Evolutionary conservation across 2,797 vertebrate species (phyloP).

Genomic region (Liparis tanakae): DNA sequence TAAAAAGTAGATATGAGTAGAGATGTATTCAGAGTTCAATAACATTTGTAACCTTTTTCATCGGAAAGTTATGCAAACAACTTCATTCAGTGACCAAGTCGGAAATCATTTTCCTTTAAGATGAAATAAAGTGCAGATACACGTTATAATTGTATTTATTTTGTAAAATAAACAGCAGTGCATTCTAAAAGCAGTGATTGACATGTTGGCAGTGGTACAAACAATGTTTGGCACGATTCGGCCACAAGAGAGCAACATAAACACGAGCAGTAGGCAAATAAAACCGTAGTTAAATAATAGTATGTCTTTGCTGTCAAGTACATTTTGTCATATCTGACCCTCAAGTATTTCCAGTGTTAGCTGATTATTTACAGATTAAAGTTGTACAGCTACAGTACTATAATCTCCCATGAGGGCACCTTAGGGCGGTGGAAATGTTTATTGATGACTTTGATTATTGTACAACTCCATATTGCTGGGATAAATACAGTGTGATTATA

Average conservation of each 20-base stretch:
- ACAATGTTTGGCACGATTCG: slow-evolving; percentile 27
- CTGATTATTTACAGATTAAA: slow-evolving; percentile 56
- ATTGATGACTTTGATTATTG: slow-evolving; percentile 47
- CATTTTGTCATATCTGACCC: slow-evolving; percentile 26
- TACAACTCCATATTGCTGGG: slow-evolving; percentile 68
- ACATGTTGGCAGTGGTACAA: slow-evolving; percentile 19
- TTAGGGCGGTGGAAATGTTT: slow-evolving; percentile 37
- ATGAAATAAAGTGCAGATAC: slow-evolving; percentile 13
- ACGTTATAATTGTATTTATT: slow-evolving; percentile 59
- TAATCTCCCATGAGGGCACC: slow-evolving; percentile 33
- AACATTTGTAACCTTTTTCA: background rate
- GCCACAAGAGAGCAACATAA: slow-evolving; percentile 74
- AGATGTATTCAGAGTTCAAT: background rate
- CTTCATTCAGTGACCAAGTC: background rate
- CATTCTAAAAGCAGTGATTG: slow-evolving; percentile 46
- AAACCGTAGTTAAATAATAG: slow-evolving; percentile 30
- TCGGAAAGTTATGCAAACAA: background rate
- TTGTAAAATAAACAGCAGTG: slow-evolving; percentile 50
- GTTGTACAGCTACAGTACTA: slow-evolving; percentile 25
- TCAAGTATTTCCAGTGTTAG: slow-evolving; percentile 54
- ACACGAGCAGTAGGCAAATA: slow-evolving; percentile 33
- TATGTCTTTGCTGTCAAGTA: slow-evolving; percentile 29
- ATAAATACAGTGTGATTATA: slow-evolving; percentile 57
- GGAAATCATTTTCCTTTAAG: background rate
- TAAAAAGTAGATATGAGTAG: background rate